A percentile compares a stretch with the other conserved stretches of the same genome.
Evolutionary conservation across 2,888 invertebrate genomes (phyloP).

Genomic region (Rhyacophila evoluta): DNA sequence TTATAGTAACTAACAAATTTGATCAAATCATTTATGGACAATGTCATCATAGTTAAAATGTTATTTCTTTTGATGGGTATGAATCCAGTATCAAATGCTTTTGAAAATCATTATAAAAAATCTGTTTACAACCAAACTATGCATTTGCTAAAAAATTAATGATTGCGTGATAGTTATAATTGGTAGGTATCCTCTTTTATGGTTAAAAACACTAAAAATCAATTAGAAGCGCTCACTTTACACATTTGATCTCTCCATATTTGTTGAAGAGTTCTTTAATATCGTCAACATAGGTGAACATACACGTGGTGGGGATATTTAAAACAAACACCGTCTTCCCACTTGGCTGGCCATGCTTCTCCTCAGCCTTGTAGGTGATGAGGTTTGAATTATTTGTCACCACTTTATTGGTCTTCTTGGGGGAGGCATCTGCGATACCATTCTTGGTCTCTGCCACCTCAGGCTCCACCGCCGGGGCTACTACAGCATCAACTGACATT

Average conservation of each 20-base stretch:
- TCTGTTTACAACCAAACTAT: too few relatives aligned
- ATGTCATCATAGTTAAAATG: too few relatives aligned
- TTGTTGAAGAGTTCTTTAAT: constrained; percentile 43
- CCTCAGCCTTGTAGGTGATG: constrained; percentile 20
- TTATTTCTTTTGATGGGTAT: too few relatives aligned
- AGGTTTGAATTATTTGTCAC: not conserved
- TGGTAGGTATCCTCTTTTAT: too few relatives aligned
- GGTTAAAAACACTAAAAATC: too few relatives aligned
- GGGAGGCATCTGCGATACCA: not conserved
- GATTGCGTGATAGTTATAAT: too few relatives aligned
- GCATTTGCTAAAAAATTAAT: too few relatives aligned
- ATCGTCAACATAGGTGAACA: constrained; percentile 49
- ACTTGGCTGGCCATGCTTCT: constrained; percentile 41
- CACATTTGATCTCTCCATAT: constrained; percentile 50
- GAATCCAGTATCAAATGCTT: too few relatives aligned
- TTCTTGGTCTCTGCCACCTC: not conserved
- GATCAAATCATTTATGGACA: too few relatives aligned
- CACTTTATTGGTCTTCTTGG: not conserved
- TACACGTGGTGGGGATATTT: constrained; percentile 48
- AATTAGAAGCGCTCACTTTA: constrained; percentile 51
- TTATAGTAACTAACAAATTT: too few relatives aligned
- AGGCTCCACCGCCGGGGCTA: not conserved
- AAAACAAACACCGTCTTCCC: constrained; percentile 51
- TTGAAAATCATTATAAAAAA: too few relatives aligned
- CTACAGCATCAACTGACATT: constrained; percentile 29